These are phyloP conservation scores for Chelidonichthys spinosus DNA, from an alignment of 2,797 vertebrate genomes.

Conservation along the genomic window DNA sequence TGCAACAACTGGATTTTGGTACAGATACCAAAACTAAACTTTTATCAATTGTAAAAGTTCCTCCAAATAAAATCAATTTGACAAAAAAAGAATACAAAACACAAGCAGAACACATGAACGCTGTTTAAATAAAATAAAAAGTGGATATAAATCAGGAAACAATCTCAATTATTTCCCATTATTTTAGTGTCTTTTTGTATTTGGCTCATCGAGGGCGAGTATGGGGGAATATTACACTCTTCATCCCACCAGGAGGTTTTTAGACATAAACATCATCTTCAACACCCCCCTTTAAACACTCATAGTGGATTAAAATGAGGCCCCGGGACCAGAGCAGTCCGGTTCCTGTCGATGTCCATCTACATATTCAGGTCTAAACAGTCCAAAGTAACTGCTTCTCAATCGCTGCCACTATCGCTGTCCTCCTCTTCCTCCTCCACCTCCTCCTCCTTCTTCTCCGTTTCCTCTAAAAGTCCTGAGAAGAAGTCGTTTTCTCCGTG, in stretches of 20 bases:
- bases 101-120: neutral
- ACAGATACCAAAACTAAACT: too few relatives aligned
- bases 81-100: neutral
- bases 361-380: neutral
- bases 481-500: conserved; percentile 91
- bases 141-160: neutral
- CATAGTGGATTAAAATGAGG: too few relatives aligned
- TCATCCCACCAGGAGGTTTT: neutral
- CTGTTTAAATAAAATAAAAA: too few relatives aligned
- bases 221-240: neutral
- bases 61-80: too few relatives aligned
- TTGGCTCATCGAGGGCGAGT: neutral
- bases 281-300: too few relatives aligned
- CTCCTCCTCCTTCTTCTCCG: conserved; percentile 54
- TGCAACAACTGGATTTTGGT: too few relatives aligned
- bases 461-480: conserved; percentile 86
- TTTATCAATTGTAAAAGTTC: too few relatives aligned
- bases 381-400: conserved; percentile 75
- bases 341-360: neutral
- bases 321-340: too few relatives aligned
- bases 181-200: conserved; percentile 1
- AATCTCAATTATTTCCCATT: neutral
- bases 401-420: conserved; percentile 30
- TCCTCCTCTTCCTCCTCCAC: conserved; percentile 51
- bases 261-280: too few relatives aligned